Percentiles rank a stretch among this genome's conserved stretches.
Conservation (phyloP, 2,888 invertebrate genomes). For the Trichopria drosophilae region DNA sequence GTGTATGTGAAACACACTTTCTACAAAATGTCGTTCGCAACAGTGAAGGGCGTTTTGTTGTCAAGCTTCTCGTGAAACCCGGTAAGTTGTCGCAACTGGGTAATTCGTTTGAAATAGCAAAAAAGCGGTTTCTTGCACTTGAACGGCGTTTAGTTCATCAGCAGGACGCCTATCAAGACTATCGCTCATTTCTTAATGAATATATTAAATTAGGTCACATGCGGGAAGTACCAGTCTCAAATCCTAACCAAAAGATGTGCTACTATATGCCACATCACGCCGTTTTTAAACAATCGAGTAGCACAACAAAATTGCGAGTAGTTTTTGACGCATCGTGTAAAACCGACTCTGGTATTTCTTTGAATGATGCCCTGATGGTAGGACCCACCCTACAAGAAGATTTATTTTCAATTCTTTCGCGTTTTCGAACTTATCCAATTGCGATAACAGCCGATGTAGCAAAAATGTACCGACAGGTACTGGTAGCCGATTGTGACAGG, state of each 20-base stretch:
- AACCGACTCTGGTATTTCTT: too few relatives aligned
- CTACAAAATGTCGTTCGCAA: conserved; percentile 18
- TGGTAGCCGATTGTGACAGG: too few relatives aligned
- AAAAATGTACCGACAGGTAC: too few relatives aligned
- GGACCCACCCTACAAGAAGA: too few relatives aligned
- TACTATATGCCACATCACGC: conserved; percentile 35
- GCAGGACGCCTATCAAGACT: too few relatives aligned
- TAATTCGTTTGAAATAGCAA: conserved; percentile 25
- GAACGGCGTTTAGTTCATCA: too few relatives aligned
- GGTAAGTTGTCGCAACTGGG: conserved; percentile 20
- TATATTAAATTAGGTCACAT: conserved; percentile 35
- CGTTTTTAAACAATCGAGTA: background rate
- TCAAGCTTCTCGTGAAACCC: conserved; percentile 22
- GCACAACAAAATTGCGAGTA: conserved; percentile 7
- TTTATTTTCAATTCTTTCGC: too few relatives aligned
- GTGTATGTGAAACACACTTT: conserved; percentile 34
- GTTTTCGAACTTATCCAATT: too few relatives aligned
- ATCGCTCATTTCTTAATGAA: too few relatives aligned
- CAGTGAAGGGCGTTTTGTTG: conserved; percentile 27
- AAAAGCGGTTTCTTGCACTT: conserved; percentile 34
- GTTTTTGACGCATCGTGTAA: too few relatives aligned
- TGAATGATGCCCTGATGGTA: too few relatives aligned
- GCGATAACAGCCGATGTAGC: too few relatives aligned
- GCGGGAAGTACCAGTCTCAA: conserved; percentile 28
- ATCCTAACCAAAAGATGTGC: background rate